Conservation (phyloP, 2,797 vertebrate genomes). For the Petrocephalus schoutedeni region DNA sequence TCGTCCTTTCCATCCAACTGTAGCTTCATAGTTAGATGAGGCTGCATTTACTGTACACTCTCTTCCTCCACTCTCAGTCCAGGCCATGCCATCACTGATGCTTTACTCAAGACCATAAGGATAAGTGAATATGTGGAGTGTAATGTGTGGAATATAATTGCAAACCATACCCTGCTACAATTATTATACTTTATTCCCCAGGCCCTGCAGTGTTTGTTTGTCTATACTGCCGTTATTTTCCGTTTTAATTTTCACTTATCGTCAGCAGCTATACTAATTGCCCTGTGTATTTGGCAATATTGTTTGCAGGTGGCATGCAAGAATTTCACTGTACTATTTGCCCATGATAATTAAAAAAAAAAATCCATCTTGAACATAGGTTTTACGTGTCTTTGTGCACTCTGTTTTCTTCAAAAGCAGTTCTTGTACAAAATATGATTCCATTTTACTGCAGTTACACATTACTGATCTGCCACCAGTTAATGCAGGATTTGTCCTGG, state of each 20-base stretch:
- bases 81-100: background rate
- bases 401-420: background rate
- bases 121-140: background rate
- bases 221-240: background rate
- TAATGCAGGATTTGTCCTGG: background rate
- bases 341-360: background rate
- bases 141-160: background rate
- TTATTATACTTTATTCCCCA: background rate
- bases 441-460: background rate
- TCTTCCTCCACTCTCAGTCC: background rate
- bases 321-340: background rate
- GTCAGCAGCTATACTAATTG: background rate
- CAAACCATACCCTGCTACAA: background rate
- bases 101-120: background rate
- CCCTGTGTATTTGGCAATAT: background rate
- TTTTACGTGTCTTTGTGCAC: background rate
- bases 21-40: background rate
- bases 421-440: background rate
- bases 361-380: background rate
- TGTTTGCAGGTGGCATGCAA: background rate
- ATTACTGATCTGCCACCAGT: background rate
- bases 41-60: background rate
- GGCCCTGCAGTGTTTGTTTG: background rate
- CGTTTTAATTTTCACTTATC: background rate
- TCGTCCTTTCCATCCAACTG: background rate